Evolutionary conservation across 2,888 invertebrate species (phyloP).

Genomic region (Disparrhopalites patrizii): DNA sequence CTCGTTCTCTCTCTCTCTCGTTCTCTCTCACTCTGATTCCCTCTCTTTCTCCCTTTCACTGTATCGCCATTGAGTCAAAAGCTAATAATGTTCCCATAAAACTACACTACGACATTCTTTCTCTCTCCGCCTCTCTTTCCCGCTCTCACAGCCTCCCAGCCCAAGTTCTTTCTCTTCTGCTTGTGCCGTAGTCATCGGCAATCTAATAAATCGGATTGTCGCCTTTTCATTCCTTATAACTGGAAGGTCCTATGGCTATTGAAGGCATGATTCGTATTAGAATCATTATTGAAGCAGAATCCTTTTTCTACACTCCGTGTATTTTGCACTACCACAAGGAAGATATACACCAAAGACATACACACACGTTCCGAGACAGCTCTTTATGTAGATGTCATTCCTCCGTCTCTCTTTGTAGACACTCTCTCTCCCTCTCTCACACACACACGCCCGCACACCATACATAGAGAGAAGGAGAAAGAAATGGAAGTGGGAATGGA

Average conservation of each 20-base stretch:
- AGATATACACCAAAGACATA: background rate
- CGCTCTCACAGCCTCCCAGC: too few species aligned
- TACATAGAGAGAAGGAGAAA: too few species aligned
- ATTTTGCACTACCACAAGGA: too few species aligned
- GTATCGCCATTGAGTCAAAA: too few species aligned
- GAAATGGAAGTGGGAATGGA: constrained; percentile 10
- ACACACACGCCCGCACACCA: too few species aligned
- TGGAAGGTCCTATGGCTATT: constrained; percentile 19
- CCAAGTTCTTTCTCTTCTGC: background rate
- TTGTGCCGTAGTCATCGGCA: constrained; percentile 11
- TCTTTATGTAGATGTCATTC: too few species aligned
- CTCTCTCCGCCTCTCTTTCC: too few species aligned
- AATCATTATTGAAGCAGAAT: background rate
- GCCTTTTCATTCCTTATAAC: constrained; percentile 25
- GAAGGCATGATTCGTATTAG: constrained; percentile 27
- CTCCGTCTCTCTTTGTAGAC: background rate
- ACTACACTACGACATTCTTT: background rate
- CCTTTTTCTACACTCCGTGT: background rate
- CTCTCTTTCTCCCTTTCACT: too few species aligned
- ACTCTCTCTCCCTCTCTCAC: background rate
- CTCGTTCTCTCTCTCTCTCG: too few species aligned
- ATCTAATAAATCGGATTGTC: constrained; percentile 26
- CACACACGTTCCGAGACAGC: background rate
- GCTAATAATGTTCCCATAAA: background rate
- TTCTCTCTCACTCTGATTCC: too few species aligned